Base-by-base conservation (phyloP, 2,888 invertebrate species). In the Tuta absoluta region DNA sequence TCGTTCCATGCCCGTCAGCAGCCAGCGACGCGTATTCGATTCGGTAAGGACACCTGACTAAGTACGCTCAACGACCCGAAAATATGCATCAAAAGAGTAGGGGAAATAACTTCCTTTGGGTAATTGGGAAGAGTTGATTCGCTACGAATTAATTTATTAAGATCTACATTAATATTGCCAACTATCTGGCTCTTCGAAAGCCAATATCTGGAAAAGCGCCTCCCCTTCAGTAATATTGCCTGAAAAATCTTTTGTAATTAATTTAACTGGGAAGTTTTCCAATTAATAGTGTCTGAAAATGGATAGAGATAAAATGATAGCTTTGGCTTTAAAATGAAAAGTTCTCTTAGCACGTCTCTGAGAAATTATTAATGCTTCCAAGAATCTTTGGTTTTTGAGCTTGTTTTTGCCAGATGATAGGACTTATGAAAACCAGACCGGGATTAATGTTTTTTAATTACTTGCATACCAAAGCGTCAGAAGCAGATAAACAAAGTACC, bases 1-100 rank as follows among this genome's bases (percentile, higher is more conserved):
- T 23, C 21, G 51, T 19, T 51, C 41, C 67, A 68, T 69, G 69
- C 66, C 68, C 74, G 69, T 74, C 72, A 72, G 69, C 63, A 70
- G 33, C 45, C 76, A 72, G 65, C 69, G 71, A 66, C 51, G 70
- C 72, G 76, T 71, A 66, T 62, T 65, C 77, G 75, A 77, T 77
- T 71, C 66, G 63, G 65, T 60, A 24, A n/a, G 45, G n/a, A 28
- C 24, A 24, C 64, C 41, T 65, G 66, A 63, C 48, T 67, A 59
- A 62, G 58, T 56, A 62, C 64, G 64, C 14, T 12, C n/a, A 41
- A 41, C 41, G 41, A 12, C n/a, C 5, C 14, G 14, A 41, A 41
- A 1, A 41, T 41, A 41, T 5, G 41, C 5, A 5, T 8, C 41
- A 41, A 14, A 14, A 41, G 14, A 41, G 14, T 1, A 41, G 41